Evolutionary conservation across 2,888 invertebrate genomes (phyloP), one percentile per base, ranked within the genome.

Genomic region (Lordiphosa fenestrarum): DNA sequence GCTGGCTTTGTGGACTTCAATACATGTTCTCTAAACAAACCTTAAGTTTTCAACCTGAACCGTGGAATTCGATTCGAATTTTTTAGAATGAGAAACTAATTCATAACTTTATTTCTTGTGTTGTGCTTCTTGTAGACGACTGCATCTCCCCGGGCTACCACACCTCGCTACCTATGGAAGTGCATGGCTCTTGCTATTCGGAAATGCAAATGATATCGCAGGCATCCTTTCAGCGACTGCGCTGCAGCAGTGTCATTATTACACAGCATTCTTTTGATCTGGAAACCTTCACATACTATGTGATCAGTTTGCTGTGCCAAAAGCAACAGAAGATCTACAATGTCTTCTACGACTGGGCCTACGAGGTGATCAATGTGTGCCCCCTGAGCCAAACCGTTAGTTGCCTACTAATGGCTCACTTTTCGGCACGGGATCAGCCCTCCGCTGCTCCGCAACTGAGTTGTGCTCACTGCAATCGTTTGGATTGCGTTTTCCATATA

Each of bases 151-250:
- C 90, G 0, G 90, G 90, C 7, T 90, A 90, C 56, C 90, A 90
- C 44, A 89, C 89, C 2, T 89, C 89, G 4, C 70, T 90, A 40
- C 90, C 90, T 4, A 84, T 90, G 81, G 90, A 90, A 62, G 90
- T 90, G 0, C 90, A 90, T 46, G 90, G 90, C 5, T 88, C 90
- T 0, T 89, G 90, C 54, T 90, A 90, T 61, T 89, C 90, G 1
- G 90, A 89, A 61, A 89, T 90, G 90, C 89, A 90, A 84, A 90
- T 90, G 89, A 89, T 90, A 57, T 90, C 90, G 4, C 88, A 89
- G 39, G 83, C 86, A 12, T 89, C 90, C 1, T 89, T 87, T 59
- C 88, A 89, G 48, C 86, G 88, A 23, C 67, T 90, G 4, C 86
- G 87, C 23, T 89, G 89, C 44, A 84, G 86, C 13, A 88, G 88